phyloP scores from a whole-genome alignment of 2,888 invertebrate species.

The Physocephala rufipes region DNA sequence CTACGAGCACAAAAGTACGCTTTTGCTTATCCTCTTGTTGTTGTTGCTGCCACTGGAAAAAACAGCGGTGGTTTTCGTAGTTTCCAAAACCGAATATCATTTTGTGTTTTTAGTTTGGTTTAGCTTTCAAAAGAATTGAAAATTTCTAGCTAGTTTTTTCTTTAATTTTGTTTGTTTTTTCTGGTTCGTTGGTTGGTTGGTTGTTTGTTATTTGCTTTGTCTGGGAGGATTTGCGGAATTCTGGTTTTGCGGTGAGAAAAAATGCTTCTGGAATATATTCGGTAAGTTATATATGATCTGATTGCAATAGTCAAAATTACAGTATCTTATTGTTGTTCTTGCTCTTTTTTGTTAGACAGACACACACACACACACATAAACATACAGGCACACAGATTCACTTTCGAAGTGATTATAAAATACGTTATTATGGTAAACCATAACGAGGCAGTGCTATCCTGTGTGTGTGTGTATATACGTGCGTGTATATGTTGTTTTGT shows the following conservation, averaged over 20 bases:
- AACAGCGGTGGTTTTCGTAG: not conserved
- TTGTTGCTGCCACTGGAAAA: not conserved
- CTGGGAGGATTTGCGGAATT: not conserved
- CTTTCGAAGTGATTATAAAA: slow-evolving; percentile 22
- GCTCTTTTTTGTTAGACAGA: slow-evolving; percentile 10
- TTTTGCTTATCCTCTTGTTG: too few relatives aligned
- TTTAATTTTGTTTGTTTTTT: too few relatives aligned
- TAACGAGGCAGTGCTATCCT: not conserved
- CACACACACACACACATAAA: slow-evolving; percentile 29
- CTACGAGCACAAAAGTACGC: not conserved
- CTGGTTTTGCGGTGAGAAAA: not conserved
- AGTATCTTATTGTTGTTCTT: slow-evolving; percentile 29
- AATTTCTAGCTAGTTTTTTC: too few relatives aligned
- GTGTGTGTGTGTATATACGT: not conserved
- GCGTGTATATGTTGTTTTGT: slow-evolving; percentile 29
- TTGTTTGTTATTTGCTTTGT: not conserved
- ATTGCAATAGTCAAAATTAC: slow-evolving; percentile 12
- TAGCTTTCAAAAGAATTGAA: not conserved
- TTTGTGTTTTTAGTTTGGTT: not conserved
- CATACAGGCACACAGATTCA: slow-evolving; percentile 25
- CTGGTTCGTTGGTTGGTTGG: not conserved
- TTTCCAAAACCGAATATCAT: not conserved
- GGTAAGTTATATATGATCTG: slow-evolving; percentile 11
- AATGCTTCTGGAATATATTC: not conserved
- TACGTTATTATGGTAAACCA: not conserved